These are phyloP conservation scores for Apodemus agrarius DNA, from an alignment of 2,797 vertebrate genomes.

Conservation along the genomic window DNA sequence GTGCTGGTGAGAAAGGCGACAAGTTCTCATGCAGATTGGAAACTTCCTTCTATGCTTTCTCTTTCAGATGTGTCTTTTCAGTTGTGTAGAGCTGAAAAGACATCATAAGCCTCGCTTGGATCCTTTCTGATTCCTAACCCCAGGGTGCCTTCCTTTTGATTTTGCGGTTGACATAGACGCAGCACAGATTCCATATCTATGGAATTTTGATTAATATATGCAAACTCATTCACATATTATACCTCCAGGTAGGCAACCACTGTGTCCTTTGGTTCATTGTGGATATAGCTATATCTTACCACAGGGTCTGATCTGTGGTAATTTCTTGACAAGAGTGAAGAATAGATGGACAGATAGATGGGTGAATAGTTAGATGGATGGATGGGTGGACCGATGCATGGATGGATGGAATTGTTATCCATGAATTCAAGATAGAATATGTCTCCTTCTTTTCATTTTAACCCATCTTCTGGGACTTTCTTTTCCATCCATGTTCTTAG, in stretches of 20 bases:
- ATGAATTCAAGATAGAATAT: background rate
- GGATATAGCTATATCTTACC: slow-evolving; percentile 26
- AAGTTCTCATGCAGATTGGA: background rate
- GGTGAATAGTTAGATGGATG: background rate
- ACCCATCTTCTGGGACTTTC: background rate
- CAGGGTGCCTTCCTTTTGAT: background rate
- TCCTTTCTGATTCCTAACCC: background rate
- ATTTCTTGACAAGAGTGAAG: background rate
- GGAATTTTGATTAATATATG: background rate
- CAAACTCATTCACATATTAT: background rate
- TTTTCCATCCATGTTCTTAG: slow-evolving; percentile 41
- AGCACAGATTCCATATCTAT: background rate
- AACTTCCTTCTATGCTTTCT: background rate
- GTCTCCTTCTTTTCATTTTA: background rate
- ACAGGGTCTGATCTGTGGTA: background rate
- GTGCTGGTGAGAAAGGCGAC: background rate
- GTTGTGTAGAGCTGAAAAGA: background rate
- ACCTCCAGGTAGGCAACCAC: background rate
- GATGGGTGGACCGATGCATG: background rate
- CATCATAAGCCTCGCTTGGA: background rate
- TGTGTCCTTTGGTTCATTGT: background rate
- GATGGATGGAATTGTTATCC: background rate
- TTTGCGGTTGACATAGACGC: background rate
- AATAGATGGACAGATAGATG: background rate
- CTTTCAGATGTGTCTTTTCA: background rate